Evolutionary conservation across 2,888 invertebrate species (phyloP).

Genomic region (Busseola fusca): DNA sequence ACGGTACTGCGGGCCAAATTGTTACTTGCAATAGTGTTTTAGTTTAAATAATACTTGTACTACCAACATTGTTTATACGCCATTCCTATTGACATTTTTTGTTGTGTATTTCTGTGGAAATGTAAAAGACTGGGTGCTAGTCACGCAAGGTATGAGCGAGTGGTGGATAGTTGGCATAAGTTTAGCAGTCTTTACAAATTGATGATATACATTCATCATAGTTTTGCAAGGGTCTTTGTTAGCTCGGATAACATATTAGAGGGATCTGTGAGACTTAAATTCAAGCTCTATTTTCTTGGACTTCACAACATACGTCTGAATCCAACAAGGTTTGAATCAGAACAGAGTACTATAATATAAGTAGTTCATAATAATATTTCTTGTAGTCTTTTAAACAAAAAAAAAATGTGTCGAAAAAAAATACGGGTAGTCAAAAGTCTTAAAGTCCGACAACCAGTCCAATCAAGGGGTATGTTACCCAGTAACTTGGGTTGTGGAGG

Average conservation of each 20-base stretch:
- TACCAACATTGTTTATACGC: slow-evolving; percentile 55
- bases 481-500: too few species aligned
- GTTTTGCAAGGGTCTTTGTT: not conserved
- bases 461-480: too few species aligned
- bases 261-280: not conserved
- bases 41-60: slow-evolving; percentile 71
- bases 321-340: too few species aligned
- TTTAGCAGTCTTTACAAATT: slow-evolving; percentile 4
- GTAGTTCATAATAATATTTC: too few species aligned
- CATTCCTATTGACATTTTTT: slow-evolving; percentile 57
- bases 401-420: not conserved
- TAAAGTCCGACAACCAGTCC: too few species aligned
- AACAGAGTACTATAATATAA: too few species aligned
- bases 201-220: not conserved
- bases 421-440: too few species aligned
- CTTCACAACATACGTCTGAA: too few species aligned
- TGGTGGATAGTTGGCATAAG: slow-evolving; percentile 1
- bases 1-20: slow-evolving; percentile 87
- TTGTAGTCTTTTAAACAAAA: not conserved
- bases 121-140: slow-evolving; percentile 10
- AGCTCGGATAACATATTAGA: not conserved
- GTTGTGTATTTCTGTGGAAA: slow-evolving; percentile 28
- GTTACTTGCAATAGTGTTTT: slow-evolving; percentile 83
- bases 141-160: slow-evolving; percentile 32
- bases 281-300: not conserved